Evolutionary conservation across 2,113 vertebrate species (phyloP).

Genomic region (Meles meles): DNA sequence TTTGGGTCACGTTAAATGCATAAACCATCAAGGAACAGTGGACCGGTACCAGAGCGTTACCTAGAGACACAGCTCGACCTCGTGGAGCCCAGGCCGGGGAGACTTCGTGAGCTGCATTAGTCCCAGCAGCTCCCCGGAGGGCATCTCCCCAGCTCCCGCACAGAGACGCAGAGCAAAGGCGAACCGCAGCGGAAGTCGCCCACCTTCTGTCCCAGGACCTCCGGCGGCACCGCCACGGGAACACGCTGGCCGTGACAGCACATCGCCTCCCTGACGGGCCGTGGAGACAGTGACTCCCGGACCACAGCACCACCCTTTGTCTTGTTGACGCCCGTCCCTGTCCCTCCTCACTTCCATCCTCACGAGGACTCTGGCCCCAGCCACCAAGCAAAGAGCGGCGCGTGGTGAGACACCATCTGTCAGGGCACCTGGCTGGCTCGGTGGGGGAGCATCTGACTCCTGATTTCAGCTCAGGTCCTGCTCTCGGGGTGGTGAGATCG

Average conservation of each 20-base stretch:
- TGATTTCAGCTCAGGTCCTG: not conserved
- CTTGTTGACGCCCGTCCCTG: not conserved
- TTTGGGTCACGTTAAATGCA: not conserved
- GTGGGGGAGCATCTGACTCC: not conserved
- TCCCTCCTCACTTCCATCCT: not conserved
- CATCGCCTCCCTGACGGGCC: fast-evolving
- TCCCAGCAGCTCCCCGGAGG: not conserved
- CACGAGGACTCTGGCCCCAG: not conserved
- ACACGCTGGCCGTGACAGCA: fast-evolving
- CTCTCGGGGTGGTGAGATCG: not conserved
- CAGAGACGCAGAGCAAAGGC: fast-evolving
- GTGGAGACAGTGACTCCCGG: not conserved
- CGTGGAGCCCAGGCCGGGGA: too few relatives aligned
- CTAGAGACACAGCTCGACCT: not conserved
- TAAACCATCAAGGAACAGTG: not conserved
- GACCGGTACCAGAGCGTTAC: too few relatives aligned
- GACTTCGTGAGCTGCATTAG: not conserved
- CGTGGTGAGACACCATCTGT: not conserved
- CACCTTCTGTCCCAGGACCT: fast-evolving
- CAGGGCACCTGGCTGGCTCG: not conserved
- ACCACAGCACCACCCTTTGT: fast-evolving
- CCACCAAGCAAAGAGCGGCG: not conserved
- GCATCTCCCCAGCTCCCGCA: not conserved
- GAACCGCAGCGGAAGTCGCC: fast-evolving
- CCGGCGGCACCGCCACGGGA: fast-evolving